Conservation (phyloP, 2,113 vertebrate genomes). For the Alethe diademata region DNA sequence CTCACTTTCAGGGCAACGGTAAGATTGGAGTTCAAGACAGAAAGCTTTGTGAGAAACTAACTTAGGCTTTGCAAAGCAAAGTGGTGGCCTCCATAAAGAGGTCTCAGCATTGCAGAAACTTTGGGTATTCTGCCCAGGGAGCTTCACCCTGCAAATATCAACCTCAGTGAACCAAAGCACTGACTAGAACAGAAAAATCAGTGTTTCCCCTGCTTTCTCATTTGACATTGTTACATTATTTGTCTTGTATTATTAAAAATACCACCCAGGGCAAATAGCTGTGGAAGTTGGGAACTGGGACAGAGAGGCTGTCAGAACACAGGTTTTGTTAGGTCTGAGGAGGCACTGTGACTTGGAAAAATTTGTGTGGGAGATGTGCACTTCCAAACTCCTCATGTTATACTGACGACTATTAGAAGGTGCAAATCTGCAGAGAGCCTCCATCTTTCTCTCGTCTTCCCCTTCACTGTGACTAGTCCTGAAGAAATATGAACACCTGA, state of each 20-base stretch:
- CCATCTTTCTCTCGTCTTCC: background rate
- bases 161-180: background rate
- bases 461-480: background rate
- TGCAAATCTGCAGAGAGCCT: background rate
- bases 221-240: background rate
- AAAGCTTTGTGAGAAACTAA: background rate
- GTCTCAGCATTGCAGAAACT: background rate
- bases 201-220: rapidly evolving
- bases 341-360: background rate
- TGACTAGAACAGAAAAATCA: background rate
- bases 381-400: background rate
- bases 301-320: background rate
- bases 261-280: background rate
- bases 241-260: background rate
- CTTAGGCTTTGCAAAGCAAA: background rate
- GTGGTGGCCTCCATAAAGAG: background rate
- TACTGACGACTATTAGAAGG: background rate
- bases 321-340: background rate
- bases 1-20: background rate
- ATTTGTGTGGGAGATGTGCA: rapidly evolving
- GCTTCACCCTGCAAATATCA: background rate
- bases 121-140: background rate
- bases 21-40: background rate
- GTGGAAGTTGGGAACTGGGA: rapidly evolving
- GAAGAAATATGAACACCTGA: background rate